Conservation (phyloP, 1,140 invertebrate genomes). For the Drosophila melanica region DNA sequence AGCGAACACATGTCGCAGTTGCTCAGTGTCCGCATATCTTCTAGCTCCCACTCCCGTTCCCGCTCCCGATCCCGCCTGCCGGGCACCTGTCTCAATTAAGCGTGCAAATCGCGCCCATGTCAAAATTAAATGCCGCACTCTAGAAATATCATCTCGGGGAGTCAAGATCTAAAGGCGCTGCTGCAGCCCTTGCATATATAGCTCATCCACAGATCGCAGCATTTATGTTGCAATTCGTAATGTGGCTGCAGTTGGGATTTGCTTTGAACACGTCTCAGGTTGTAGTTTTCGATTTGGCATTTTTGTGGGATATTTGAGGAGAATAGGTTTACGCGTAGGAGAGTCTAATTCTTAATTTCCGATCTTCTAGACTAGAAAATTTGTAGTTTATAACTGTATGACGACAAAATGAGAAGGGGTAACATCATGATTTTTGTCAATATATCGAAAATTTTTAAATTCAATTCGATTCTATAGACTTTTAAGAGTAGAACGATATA, state of each 20-base stretch:
- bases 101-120: slow-evolving; percentile 79
- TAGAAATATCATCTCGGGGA: slow-evolving; percentile 48
- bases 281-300: slow-evolving; percentile 13
- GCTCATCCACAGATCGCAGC: slow-evolving; percentile 16
- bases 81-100: slow-evolving; percentile 80
- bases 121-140: slow-evolving; percentile 73
- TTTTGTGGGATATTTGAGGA: background rate
- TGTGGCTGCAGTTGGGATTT: slow-evolving; percentile 14
- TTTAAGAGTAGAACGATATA: too few species aligned
- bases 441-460: too few species aligned
- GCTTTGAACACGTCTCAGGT: slow-evolving; percentile 74
- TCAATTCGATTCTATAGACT: too few species aligned
- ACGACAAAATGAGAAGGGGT: too few species aligned
- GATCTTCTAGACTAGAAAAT: too few species aligned
- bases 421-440: too few species aligned
- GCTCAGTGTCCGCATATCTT: slow-evolving; percentile 57
- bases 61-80: background rate
- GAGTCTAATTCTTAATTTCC: background rate
- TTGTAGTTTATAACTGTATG: too few species aligned
- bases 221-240: slow-evolving; percentile 19
- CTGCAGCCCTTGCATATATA: background rate
- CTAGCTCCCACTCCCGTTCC: background rate
- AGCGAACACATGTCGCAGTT: slow-evolving; percentile 70
- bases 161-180: slow-evolving; percentile 61
- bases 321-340: background rate